phyloP scores from a whole-genome alignment of 2,797 vertebrate genomes.

The Malurus leucopterus region DNA sequence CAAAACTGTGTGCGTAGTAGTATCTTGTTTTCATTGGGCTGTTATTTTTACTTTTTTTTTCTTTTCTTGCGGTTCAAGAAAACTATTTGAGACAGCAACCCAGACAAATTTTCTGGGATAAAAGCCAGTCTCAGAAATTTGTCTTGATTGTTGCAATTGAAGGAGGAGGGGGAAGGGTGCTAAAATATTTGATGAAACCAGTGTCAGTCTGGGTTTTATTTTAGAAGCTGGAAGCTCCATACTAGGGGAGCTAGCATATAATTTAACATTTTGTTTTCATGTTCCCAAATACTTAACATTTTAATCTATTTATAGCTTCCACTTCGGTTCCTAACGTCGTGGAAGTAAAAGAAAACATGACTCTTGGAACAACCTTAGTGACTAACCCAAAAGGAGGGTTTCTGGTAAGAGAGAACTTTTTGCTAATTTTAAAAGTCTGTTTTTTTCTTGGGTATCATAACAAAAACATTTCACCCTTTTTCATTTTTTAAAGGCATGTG shows the following conservation, averaged over 20 bases:
- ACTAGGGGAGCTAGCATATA: conserved; percentile 14
- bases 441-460: not conserved
- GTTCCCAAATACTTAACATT: conserved; percentile 46
- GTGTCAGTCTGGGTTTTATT: conserved; percentile 35
- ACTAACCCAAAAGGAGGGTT: conserved; percentile 93
- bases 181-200: conserved; percentile 31
- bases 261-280: conserved; percentile 47
- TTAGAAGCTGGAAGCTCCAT: conserved; percentile 34
- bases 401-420: conserved; percentile 81
- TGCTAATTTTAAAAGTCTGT: not conserved
- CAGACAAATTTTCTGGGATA: conserved; percentile 66
- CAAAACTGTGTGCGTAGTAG: not conserved
- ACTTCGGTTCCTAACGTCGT: conserved; percentile 88
- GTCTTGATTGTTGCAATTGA: conserved; percentile 14
- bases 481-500: conserved; percentile 84
- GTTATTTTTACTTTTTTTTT: conserved; percentile 49
- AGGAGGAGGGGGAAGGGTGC: conserved; percentile 23
- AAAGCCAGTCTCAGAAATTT: conserved; percentile 42
- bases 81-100: conserved; percentile 51
- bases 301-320: conserved; percentile 77
- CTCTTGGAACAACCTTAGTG: conserved; percentile 93
- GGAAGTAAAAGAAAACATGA: conserved; percentile 98
- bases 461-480: not conserved
- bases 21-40: not conserved
- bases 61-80: conserved; percentile 40